Percentiles rank a stretch among this genome's conserved stretches.
Evolutionary conservation across 1,140 invertebrate genomes (phyloP).

Genomic region (Lasioglossum albipes): DNA sequence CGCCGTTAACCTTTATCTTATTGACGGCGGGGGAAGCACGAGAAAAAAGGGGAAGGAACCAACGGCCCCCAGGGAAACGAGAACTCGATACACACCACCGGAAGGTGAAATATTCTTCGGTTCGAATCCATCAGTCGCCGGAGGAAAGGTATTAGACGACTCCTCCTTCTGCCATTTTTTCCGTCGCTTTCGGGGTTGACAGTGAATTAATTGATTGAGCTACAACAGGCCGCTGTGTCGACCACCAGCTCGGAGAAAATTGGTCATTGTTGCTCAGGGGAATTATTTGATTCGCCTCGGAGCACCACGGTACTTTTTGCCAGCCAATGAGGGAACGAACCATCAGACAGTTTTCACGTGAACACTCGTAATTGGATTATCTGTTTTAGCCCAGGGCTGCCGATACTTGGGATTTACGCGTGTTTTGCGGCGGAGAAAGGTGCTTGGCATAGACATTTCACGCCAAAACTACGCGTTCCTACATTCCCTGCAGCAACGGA

Average conservation of each 20-base stretch:
- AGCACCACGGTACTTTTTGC: too few relatives aligned
- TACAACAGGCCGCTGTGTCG: not conserved
- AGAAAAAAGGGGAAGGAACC: not conserved
- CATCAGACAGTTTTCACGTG: not conserved
- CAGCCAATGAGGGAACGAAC: not conserved
- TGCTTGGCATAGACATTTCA: too few relatives aligned
- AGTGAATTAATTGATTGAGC: constrained; percentile 6
- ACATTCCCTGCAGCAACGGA: too few relatives aligned
- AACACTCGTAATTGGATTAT: not conserved
- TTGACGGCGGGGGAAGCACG: not conserved
- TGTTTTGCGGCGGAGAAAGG: too few relatives aligned
- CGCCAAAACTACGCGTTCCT: too few relatives aligned
- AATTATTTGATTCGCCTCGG: not conserved
- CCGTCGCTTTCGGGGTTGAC: not conserved
- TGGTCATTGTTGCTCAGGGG: not conserved
- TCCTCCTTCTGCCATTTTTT: not conserved
- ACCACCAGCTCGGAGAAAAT: not conserved
- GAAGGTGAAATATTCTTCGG: constrained; percentile 31
- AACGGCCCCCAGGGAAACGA: not conserved
- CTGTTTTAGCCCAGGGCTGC: too few relatives aligned
- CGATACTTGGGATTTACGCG: too few relatives aligned
- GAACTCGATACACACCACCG: constrained; percentile 1
- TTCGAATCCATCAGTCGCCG: not conserved
- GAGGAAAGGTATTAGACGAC: not conserved
- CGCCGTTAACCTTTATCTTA: constrained; percentile 50